phyloP scores from a whole-genome alignment of 1,140 invertebrate genomes.

The Penaeus indicus region DNA sequence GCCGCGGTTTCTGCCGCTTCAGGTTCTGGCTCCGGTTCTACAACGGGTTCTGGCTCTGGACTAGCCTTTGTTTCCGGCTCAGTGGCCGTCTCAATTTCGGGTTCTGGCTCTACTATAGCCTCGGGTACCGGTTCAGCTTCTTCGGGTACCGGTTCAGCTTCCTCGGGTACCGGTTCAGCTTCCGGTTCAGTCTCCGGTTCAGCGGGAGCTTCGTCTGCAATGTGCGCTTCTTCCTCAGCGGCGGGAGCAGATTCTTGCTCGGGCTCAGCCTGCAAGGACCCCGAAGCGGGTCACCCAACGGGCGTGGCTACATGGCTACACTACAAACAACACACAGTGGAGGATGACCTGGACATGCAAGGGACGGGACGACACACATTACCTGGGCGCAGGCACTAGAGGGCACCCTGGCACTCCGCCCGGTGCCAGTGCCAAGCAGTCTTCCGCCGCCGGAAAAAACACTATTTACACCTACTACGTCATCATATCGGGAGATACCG shows the following conservation, averaged over 20 bases:
- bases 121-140: background rate
- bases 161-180: background rate
- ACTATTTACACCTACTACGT: too few relatives aligned
- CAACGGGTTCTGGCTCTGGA: background rate
- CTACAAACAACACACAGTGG: constrained; percentile 32
- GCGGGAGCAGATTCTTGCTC: constrained; percentile 7
- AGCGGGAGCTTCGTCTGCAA: background rate
- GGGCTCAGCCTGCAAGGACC: constrained; percentile 45
- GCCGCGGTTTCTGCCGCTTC: constrained; percentile 6
- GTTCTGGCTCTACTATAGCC: constrained; percentile 5
- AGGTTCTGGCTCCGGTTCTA: constrained; percentile 16
- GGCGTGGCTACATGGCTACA: background rate
- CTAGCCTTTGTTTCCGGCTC: constrained; percentile 5
- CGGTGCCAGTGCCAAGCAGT: too few relatives aligned
- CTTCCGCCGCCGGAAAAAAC: too few relatives aligned
- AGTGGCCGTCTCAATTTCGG: background rate
- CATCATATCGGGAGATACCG: too few relatives aligned
- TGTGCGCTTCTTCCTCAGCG: background rate
- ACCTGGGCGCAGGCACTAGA: too few relatives aligned
- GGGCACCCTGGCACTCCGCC: too few relatives aligned
- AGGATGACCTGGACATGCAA: constrained; percentile 10
- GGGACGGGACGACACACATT: background rate
- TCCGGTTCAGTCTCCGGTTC: background rate
- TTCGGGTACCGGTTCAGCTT: background rate
- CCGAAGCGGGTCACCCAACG: constrained; percentile 24